Evolutionary conservation across 2,113 vertebrate species (phyloP).

Genomic region (Brachyistius frenatus): DNA sequence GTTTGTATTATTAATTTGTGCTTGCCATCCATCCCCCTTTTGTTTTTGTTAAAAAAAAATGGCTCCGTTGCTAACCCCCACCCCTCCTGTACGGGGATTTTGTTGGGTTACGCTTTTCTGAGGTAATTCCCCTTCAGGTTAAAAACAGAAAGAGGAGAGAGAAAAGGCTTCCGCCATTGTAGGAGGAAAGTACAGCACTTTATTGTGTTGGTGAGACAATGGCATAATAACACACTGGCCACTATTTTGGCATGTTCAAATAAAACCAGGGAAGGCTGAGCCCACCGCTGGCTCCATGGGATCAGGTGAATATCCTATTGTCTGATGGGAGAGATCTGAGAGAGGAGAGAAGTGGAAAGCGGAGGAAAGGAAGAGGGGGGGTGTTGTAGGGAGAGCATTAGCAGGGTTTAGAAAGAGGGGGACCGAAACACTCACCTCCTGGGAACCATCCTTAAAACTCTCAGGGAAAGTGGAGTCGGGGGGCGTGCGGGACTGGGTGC

Average conservation of each 20-base stretch:
- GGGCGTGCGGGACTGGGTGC: slow-evolving; percentile 89
- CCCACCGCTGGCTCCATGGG: slow-evolving; percentile 80
- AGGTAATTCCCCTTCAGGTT: slow-evolving; percentile 82
- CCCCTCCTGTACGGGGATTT: slow-evolving; percentile 61
- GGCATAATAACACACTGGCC: slow-evolving; percentile 87
- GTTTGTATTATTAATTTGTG: neutral
- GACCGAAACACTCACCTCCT: slow-evolving; percentile 88
- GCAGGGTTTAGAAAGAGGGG: slow-evolving; percentile 46
- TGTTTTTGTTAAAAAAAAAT: slow-evolving; percentile 14
- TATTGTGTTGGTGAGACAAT: slow-evolving; percentile 88
- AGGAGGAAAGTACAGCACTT: slow-evolving; percentile 85
- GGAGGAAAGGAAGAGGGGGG: slow-evolving; percentile 34
- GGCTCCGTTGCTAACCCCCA: slow-evolving; percentile 13
- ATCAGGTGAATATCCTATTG: slow-evolving; percentile 83
- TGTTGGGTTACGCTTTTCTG: slow-evolving; percentile 79
- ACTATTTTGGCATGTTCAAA: slow-evolving; percentile 87
- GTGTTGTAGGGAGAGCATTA: slow-evolving; percentile 29
- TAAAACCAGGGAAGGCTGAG: slow-evolving; percentile 84
- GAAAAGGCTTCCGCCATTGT: slow-evolving; percentile 85
- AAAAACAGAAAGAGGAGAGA: slow-evolving; percentile 76
- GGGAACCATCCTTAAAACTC: slow-evolving; percentile 93
- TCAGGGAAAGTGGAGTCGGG: slow-evolving; percentile 97
- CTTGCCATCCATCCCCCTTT: slow-evolving; percentile 9
- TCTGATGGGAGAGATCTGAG: slow-evolving; percentile 76
- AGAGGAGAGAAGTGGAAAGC: slow-evolving; percentile 52